phyloP scores from a whole-genome alignment of 2,888 invertebrate genomes.

The Parnassius glacialis region DNA sequence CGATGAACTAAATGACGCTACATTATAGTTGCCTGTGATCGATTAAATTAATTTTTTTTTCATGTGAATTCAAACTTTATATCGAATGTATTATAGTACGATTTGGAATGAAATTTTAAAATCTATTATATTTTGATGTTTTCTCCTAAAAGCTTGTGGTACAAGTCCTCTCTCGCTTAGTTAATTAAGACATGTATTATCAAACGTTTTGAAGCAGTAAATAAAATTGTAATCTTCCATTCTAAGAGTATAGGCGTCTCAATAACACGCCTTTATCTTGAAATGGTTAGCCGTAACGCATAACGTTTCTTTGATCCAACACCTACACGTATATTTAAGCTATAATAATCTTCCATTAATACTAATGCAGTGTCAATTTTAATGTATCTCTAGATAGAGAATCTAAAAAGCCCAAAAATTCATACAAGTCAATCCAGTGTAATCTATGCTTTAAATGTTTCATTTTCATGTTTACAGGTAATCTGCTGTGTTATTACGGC shows the following conservation, averaged over 20 bases:
- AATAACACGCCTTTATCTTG: slow-evolving; percentile 71
- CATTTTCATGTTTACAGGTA: slow-evolving; percentile 56
- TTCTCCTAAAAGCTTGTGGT: slow-evolving; percentile 38
- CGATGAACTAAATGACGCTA: slow-evolving; percentile 35
- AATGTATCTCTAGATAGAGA: slow-evolving; percentile 61
- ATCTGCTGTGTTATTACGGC: slow-evolving; percentile 24
- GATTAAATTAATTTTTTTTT: slow-evolving; percentile 18
- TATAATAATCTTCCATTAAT: slow-evolving; percentile 63
- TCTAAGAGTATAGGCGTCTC: slow-evolving; percentile 71
- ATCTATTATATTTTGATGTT: slow-evolving; percentile 28
- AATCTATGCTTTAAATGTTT: slow-evolving; percentile 35
- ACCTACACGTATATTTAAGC: slow-evolving; percentile 68
- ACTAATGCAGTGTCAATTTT: slow-evolving; percentile 78
- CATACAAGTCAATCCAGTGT: slow-evolving; percentile 21
- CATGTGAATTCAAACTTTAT: slow-evolving; percentile 28
- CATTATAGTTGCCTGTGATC: slow-evolving; percentile 27
- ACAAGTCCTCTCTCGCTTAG: slow-evolving; percentile 66
- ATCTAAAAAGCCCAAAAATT: slow-evolving; percentile 49
- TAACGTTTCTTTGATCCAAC: slow-evolving; percentile 74
- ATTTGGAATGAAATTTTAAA: slow-evolving; percentile 23
- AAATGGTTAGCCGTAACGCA: slow-evolving; percentile 66
- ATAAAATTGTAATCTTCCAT: slow-evolving; percentile 77
- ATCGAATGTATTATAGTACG: slow-evolving; percentile 25
- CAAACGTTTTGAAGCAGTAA: slow-evolving; percentile 78
- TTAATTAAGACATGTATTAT: slow-evolving; percentile 81